These are phyloP conservation scores for Drosophila putrida DNA, from an alignment of 2,888 invertebrate genomes.

Conservation along the genomic window DNA sequence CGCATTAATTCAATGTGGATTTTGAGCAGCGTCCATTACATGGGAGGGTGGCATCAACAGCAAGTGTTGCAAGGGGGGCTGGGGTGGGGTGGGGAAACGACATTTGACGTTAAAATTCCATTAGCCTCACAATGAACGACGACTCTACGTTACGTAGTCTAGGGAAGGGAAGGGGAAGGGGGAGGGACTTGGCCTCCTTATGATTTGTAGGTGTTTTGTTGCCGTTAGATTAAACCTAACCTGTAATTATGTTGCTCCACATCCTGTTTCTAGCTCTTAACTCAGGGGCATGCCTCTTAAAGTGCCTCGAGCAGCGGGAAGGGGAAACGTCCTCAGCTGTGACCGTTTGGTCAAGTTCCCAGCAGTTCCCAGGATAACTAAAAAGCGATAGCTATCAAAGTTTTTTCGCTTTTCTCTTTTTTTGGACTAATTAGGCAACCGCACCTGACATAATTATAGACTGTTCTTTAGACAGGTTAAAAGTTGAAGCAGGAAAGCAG, in stretches of 20 bases:
- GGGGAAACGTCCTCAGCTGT: conserved; percentile 15
- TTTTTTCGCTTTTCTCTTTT: not conserved
- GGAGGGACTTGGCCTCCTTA: conserved; percentile 24
- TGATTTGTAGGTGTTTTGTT: conserved; percentile 66
- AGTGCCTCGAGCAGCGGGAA: not conserved
- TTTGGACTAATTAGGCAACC: conserved; percentile 10
- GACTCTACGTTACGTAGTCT: not conserved
- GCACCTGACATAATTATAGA: conserved; percentile 16
- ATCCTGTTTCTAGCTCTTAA: conserved; percentile 2
- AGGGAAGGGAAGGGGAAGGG: not conserved
- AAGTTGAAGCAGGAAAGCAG: conserved; percentile 3
- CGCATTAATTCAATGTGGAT: conserved; percentile 57
- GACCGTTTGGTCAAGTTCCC: conserved; percentile 38
- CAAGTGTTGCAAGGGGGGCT: no score
- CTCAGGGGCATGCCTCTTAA: not conserved
- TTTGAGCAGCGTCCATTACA: conserved; percentile 36
- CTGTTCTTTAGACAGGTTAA: not conserved
- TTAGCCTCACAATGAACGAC: conserved; percentile 59
- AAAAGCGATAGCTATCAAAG: conserved; percentile 15
- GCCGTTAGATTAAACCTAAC: conserved; percentile 46
- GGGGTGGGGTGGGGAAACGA: conserved; percentile 8
- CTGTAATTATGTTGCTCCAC: conserved; percentile 54
- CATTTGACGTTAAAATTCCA: conserved; percentile 78
- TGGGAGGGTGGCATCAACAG: not conserved
- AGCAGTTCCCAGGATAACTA: not conserved